Base-by-base conservation (phyloP, 2,888 invertebrate species). In the Diloba caeruleocephala region DNA sequence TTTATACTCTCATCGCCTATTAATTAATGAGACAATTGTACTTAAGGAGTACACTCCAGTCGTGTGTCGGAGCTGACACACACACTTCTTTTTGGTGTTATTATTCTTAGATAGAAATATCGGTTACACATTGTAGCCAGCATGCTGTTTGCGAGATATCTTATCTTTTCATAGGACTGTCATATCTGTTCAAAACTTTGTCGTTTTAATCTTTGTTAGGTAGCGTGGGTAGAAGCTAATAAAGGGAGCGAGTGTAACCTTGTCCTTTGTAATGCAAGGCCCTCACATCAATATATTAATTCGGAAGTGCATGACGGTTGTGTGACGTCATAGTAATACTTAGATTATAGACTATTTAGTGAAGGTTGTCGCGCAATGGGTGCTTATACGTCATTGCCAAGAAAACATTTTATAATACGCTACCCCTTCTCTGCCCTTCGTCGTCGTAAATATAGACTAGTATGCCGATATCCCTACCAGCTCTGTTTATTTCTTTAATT, bases 241-340 rank as follows among this genome's bases (percentile, higher is more conserved):
- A 51, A 55, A 21, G 21, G 50, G 39, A 53, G 42, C 44, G 45
- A 61, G 55, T 44, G 64, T 58, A 56, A 76, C 77, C 79, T 75
- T 78, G 77, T 71, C 60, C 57, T 67, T 71, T 65, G 52, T 54
- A 68, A 56, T 56, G 71, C 77, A 73, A 78, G 76, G 76, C 50
- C 66, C 29, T 39, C 29, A 46, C 52, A 36, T 17, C 34, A 42
- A 37, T 26, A 56, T 46, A 45, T 50, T 62, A 54, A 44, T 60
- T 54, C 41, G 23, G 36, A 51, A 51, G 42, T 66, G 71, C 53
- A 63, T 58, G 67, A 56, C 43, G 55, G 34, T 48, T 5, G 28
- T 10, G 28, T 60, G 67, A 71, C 60, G 62, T 71, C 58, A 71
- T 13, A 14, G 1, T 32, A 6, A n/a, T 23, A 42, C 21, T 23